phyloP scores from a whole-genome alignment of 2,888 invertebrate genomes.

The Ischnus inquisitorius region DNA sequence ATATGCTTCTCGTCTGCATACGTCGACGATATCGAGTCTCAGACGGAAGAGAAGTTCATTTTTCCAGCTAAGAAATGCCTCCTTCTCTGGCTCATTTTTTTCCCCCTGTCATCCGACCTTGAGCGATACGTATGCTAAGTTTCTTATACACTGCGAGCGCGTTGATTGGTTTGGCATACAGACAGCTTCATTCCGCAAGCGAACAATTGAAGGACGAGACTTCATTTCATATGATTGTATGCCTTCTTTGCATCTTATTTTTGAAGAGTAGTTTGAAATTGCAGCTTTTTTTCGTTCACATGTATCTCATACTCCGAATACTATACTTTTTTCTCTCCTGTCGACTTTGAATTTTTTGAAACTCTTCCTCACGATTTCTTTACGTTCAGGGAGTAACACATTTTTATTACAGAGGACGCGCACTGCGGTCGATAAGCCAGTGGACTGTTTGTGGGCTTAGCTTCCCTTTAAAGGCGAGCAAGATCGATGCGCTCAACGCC shows the following conservation, averaged over 20 bases:
- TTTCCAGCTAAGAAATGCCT: too few species aligned
- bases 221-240: background rate
- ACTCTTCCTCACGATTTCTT: background rate
- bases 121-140: background rate
- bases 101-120: background rate
- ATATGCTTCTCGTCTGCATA: background rate
- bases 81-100: background rate
- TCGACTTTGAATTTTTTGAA: background rate
- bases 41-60: background rate
- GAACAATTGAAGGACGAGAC: background rate
- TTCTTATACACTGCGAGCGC: background rate
- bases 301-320: too few species aligned
- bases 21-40: too few species aligned
- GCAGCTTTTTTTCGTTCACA: too few species aligned
- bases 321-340: background rate
- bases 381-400: too few species aligned
- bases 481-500: conserved; percentile 67
- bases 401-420: background rate
- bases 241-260: too few species aligned
- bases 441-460: conserved; percentile 42
- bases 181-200: background rate
- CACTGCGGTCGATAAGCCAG: background rate
- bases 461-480: conserved; percentile 66
- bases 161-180: background rate
- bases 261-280: too few species aligned